phyloP scores from a whole-genome alignment of 2,888 invertebrate genomes.

The Ophioninae sp. region DNA sequence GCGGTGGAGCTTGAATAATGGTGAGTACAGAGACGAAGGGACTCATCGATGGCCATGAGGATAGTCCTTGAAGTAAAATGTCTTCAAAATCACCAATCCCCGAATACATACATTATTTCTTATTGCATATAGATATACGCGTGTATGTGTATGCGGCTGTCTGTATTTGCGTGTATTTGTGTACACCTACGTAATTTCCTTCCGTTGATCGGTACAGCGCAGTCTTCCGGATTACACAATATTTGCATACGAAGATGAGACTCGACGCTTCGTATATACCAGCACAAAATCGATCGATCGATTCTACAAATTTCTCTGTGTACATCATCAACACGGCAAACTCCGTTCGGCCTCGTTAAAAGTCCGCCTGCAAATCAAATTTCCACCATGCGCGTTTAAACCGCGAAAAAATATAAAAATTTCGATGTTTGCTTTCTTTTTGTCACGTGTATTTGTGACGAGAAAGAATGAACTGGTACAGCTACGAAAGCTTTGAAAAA shows the following conservation, averaged over 20 bases:
- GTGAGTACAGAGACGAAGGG: too few species aligned
- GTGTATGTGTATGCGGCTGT: too few species aligned
- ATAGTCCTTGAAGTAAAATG: too few species aligned
- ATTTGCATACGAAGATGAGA: constrained; percentile 57
- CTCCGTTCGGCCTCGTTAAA: constrained; percentile 13
- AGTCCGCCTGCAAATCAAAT: background rate
- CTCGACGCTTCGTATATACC: constrained; percentile 12
- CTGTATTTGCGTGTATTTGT: background rate
- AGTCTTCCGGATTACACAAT: constrained; percentile 47
- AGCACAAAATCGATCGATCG: constrained; percentile 45
- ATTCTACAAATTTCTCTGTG: background rate
- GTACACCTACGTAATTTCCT: constrained; percentile 19
- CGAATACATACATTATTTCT: too few species aligned
- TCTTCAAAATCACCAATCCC: background rate
- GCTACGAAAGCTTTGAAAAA: background rate
- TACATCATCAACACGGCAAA: constrained; percentile 13
- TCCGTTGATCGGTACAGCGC: constrained; percentile 38
- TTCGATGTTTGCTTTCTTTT: background rate
- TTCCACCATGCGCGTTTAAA: background rate
- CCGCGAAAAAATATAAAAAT: background rate
- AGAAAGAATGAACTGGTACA: background rate
- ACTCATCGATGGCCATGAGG: too few species aligned
- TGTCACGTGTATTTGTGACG: background rate
- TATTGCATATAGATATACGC: too few species aligned
- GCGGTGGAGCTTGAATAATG: too few species aligned